Evolutionary conservation across 2,888 invertebrate species (phyloP).

Genomic region (Amphiduros pacificus): DNA sequence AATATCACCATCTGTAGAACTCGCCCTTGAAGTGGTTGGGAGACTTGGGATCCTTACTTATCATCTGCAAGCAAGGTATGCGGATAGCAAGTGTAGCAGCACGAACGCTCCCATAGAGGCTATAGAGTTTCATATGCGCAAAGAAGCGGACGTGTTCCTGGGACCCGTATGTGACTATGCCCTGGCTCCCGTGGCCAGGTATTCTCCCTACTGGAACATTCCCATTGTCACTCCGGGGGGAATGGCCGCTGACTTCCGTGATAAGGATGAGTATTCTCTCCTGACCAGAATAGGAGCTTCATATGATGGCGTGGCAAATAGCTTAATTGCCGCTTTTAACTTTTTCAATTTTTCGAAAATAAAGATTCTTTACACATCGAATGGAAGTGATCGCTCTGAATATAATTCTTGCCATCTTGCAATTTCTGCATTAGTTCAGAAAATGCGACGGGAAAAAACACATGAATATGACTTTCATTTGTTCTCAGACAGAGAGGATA

Average conservation of each 20-base stretch:
- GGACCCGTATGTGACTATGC: conserved; percentile 65
- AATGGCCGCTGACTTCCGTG: conserved; percentile 50
- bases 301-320: conserved; percentile 20
- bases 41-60: too few relatives aligned
- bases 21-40: too few relatives aligned
- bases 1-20: too few relatives aligned
- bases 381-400: conserved; percentile 6
- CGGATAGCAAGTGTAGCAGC: too few relatives aligned
- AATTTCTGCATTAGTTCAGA: conserved; percentile 19
- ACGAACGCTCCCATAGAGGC: too few relatives aligned
- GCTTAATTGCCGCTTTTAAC: neutral
- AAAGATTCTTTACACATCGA: neutral
- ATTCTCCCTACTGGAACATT: conserved; percentile 88
- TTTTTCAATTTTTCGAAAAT: neutral
- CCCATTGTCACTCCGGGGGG: conserved; percentile 76
- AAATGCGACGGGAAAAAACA: neutral
- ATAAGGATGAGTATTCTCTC: conserved; percentile 64
- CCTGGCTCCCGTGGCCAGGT: conserved; percentile 82
- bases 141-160: conserved; percentile 40
- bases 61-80: too few relatives aligned
- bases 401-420: conserved; percentile 30
- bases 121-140: neutral
- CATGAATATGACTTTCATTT: neutral
- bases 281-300: conserved; percentile 65
- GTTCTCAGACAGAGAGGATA: neutral